Percentiles rank a stretch among this genome's conserved stretches.
phyloP scores from a whole-genome alignment of 2,888 invertebrate species.

The Baronia brevicornis region DNA sequence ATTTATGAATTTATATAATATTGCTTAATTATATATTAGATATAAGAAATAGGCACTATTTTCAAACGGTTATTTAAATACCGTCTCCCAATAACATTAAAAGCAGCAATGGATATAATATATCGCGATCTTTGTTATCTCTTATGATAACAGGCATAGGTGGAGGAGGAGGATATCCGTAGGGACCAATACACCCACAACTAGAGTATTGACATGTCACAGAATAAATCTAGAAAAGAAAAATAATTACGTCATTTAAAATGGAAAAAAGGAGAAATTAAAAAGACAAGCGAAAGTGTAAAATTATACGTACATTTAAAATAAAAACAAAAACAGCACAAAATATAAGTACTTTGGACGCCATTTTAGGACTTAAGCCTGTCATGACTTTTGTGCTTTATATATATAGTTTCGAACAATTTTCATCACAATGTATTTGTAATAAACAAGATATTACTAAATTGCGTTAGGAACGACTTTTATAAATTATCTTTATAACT shows the following conservation, averaged over 20 bases:
- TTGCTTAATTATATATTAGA: too few relatives aligned
- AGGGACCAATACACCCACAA: slow-evolving; percentile 15
- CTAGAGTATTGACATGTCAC: slow-evolving; percentile 28
- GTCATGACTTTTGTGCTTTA: slow-evolving; percentile 7
- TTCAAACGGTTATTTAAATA: slow-evolving; percentile 19
- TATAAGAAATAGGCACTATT: too few relatives aligned
- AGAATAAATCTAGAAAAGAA: slow-evolving; percentile 27
- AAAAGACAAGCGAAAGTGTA: too few relatives aligned
- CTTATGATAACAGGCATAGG: slow-evolving; percentile 29
- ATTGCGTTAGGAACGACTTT: slow-evolving; percentile 10
- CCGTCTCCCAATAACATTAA: slow-evolving; percentile 29
- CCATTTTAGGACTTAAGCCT: slow-evolving; percentile 6
- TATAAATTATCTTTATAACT: slow-evolving; percentile 9
- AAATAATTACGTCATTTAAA: background rate
- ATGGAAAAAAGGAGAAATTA: background rate
- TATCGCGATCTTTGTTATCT: slow-evolving; percentile 28
- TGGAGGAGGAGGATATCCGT: slow-evolving; percentile 23
- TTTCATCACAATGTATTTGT: slow-evolving; percentile 10
- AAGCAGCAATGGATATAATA: slow-evolving; percentile 33
- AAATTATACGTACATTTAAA: slow-evolving; percentile 12
- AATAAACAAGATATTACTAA: too few relatives aligned
- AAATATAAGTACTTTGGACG: slow-evolving; percentile 9
- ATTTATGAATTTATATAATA: too few relatives aligned
- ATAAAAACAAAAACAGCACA: slow-evolving; percentile 10
- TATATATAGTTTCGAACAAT: slow-evolving; percentile 6